These are phyloP conservation scores for Cheilosia grossa DNA, from an alignment of 2,888 invertebrate genomes.

Conservation along the genomic window DNA sequence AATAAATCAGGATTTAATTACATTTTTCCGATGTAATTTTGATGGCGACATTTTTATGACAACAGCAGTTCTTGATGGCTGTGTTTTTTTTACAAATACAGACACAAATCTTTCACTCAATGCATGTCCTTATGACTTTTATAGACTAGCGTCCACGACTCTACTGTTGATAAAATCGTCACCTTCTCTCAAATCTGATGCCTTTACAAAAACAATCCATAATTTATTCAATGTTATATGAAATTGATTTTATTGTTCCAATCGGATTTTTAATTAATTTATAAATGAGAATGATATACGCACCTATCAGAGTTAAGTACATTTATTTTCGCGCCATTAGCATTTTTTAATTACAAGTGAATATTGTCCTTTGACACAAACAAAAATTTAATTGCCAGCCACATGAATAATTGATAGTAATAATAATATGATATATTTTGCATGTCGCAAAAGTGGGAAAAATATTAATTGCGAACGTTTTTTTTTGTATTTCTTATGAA, in stretches of 20 bases:
- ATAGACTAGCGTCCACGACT: no score
- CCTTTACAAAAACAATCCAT: no score
- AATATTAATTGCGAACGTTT: background rate
- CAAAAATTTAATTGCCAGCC: background rate
- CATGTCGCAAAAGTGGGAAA: slow-evolving; percentile 27
- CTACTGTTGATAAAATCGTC: no score
- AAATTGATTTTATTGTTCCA: slow-evolving; percentile 32
- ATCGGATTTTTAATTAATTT: slow-evolving; percentile 54
- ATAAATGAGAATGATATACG: background rate
- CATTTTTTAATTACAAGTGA: slow-evolving; percentile 33
- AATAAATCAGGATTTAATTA: slow-evolving; percentile 74
- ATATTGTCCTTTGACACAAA: slow-evolving; percentile 7
- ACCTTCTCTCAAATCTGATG: no score
- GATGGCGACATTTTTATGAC: slow-evolving; percentile 72
- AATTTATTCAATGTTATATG: background rate
- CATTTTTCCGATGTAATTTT: slow-evolving; percentile 68
- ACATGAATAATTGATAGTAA: slow-evolving; percentile 39
- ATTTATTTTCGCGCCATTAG: background rate
- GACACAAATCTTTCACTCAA: no score
- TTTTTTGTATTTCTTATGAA: slow-evolving; percentile 15
- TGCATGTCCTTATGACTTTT: no score
- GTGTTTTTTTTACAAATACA: no score
- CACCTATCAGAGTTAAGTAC: background rate
- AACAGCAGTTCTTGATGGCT: background rate
- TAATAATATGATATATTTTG: slow-evolving; percentile 40